Evolutionary conservation across 2,113 vertebrate genomes (phyloP), one percentile per base, ranked within the genome.

Genomic region (Poecilia latipinna): DNA sequence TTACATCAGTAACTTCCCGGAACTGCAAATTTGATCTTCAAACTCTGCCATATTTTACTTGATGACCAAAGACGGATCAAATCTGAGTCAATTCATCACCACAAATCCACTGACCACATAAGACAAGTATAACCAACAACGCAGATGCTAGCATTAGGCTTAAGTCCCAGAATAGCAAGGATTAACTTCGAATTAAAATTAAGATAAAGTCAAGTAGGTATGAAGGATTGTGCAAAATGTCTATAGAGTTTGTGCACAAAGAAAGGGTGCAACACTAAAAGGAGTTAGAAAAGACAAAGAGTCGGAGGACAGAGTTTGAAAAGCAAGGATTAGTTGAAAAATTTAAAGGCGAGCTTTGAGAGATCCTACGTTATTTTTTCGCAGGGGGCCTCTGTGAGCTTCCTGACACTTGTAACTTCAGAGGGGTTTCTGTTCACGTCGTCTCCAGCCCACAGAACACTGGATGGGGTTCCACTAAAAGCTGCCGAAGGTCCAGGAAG

Each of bases 401-500:
- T 89, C 90, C 88, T 91, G 90, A 90, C 89, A 93, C 93, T 90
- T 91, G 92, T 93, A 89, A 93, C 90, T 93, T 94, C 90, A 88
- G 89, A 82, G 93, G 85, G 82, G 75, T 88, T 83, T 89, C 88
- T 83, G 86, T 79, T 87, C 82, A 86, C 89, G 88, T 86, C 86
- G 78, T 89, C 92, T 91, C 87, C 92, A 78, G 85, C 78, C 80
- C 91, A 96, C 90, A 83, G 96, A 97, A 98, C 96, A 95, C 96
- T 97, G 97, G 96, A 96, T 97, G 96, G 96, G 95, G 96, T 95
- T 95, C 96, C 95, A 96, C 89, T 93, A 95, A 94, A 37, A 94
- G 95, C 96, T 94, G 96, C 93, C 94, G 91, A 93, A 57, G 93
- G 94, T 94, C 91, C 94, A 94, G 91, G 88, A 95, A 86, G 85